Evolutionary conservation across 2,113 vertebrate genomes (phyloP), one percentile per base, ranked within the genome.

Genomic region (Tamias sibiricus): DNA sequence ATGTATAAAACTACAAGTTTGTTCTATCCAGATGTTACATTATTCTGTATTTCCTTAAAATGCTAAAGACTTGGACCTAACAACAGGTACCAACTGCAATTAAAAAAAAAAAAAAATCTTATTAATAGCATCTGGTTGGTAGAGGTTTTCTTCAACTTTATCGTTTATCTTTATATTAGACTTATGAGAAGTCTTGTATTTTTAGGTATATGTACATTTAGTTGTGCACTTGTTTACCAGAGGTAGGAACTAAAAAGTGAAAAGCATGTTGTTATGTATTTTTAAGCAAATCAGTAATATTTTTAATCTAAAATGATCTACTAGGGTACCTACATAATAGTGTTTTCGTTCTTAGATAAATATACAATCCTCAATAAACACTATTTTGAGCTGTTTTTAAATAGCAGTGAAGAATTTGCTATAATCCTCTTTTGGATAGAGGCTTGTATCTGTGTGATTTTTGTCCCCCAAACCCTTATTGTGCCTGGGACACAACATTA

Each of bases 271-370:
- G 59, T 77, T 71, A 90, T 62, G 10, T 28, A 44, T 68, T 72
- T 94, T 96, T 94, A 90, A 54, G 22, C 74, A 95, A 71, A 26
- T 75, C n/a, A 92, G 16, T 93, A 86, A 57, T 88, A 94, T 84
- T 77, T 92, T 35, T 57, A 89, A 72, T 81, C 13, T 94, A 93
- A 93, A 85, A 85, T 4, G n/a, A 82, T 72, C 8, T 95, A 76
- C 52, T 69, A 84, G 26, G 66, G 5, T 79, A 79, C 11, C 30
- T 66, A 87, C 77, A 74, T 64, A 97, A 59, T 9, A 75, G 49
- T 74, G 6, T 80, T 26, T 3, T 71, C 30, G 79, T 87, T 93
- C 94, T 42, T 79, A 95, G 87, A 54, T 24, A 84, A 96, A 87
- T 84, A 87, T 28, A 75, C 32, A 94, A 71, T 86, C 49, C 66